Percentiles rank a stretch among this genome's conserved stretches.
Evolutionary conservation across 2,888 invertebrate genomes (phyloP).

Genomic region (Nemapogon koenigi): DNA sequence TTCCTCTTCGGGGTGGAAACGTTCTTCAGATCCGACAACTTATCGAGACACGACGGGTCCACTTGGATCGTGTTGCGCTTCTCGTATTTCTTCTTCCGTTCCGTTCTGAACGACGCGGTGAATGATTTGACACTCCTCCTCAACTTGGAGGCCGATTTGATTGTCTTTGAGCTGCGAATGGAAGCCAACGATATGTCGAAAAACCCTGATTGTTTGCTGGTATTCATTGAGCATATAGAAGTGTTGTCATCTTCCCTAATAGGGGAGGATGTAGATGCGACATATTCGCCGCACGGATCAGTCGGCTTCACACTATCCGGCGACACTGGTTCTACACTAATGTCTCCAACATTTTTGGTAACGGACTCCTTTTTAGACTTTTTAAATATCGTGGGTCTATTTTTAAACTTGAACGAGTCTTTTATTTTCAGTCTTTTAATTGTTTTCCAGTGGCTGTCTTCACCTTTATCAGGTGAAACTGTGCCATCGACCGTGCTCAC

Average conservation of each 20-base stretch:
- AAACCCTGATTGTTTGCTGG: constrained; percentile 56
- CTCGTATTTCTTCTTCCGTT: constrained; percentile 58
- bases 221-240: constrained; percentile 52
- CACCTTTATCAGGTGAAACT: constrained; percentile 48
- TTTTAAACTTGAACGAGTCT: constrained; percentile 59
- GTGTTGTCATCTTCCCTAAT: constrained; percentile 53
- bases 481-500: constrained; percentile 43
- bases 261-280: constrained; percentile 54
- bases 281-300: constrained; percentile 47
- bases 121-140: constrained; percentile 57
- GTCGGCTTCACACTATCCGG: constrained; percentile 50
- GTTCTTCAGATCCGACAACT: constrained; percentile 28
- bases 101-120: constrained; percentile 59
- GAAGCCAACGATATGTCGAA: constrained; percentile 59
- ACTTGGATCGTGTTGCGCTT: constrained; percentile 52
- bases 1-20: constrained; percentile 45
- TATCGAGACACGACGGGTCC: constrained; percentile 38
- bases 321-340: constrained; percentile 46
- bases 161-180: constrained; percentile 47
- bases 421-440: constrained; percentile 59
- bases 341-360: constrained; percentile 44
- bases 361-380: constrained; percentile 48
- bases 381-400: constrained; percentile 54
- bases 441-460: constrained; percentile 58
- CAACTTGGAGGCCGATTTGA: constrained; percentile 53